Conservation (phyloP, 2,113 vertebrate species). For the Polyodon spathula region DNA sequence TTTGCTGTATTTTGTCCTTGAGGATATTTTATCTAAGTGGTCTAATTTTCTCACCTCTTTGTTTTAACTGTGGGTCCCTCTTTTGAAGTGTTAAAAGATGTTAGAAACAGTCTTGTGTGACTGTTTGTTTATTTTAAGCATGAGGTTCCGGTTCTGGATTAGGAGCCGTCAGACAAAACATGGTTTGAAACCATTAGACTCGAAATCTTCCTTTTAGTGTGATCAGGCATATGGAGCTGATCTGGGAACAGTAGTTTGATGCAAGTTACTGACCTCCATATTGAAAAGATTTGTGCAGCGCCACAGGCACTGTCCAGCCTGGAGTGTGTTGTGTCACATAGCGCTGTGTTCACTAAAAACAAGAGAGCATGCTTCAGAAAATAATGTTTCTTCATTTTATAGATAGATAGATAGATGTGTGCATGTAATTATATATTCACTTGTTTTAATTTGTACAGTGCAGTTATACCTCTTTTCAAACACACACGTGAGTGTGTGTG, state of each 20-base stretch:
- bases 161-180: not conserved
- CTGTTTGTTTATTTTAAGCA: not conserved
- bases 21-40: too few relatives aligned
- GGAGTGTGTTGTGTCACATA: constrained; percentile 23
- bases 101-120: too few relatives aligned
- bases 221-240: constrained; percentile 14
- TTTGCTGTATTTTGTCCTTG: too few relatives aligned
- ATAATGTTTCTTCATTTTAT: too few relatives aligned
- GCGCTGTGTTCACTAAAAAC: constrained; percentile 17
- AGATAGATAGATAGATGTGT: too few relatives aligned
- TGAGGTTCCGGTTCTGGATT: not conserved
- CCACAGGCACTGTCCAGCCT: constrained; percentile 17
- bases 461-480: too few relatives aligned
- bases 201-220: constrained; percentile 3
- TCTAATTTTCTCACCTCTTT: too few relatives aligned
- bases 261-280: constrained; percentile 19
- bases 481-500: too few relatives aligned
- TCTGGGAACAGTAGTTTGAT: constrained; percentile 18
- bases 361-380: constrained; percentile 2
- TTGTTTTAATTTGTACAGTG: too few relatives aligned
- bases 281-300: constrained; percentile 23
- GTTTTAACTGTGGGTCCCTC: too few relatives aligned
- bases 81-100: too few relatives aligned
- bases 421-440: too few relatives aligned
- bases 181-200: not conserved